A percentile compares a stretch with the other conserved stretches of the same genome.
Evolutionary conservation across 2,113 vertebrate genomes (phyloP).

Genomic region (Promerops cafer): DNA sequence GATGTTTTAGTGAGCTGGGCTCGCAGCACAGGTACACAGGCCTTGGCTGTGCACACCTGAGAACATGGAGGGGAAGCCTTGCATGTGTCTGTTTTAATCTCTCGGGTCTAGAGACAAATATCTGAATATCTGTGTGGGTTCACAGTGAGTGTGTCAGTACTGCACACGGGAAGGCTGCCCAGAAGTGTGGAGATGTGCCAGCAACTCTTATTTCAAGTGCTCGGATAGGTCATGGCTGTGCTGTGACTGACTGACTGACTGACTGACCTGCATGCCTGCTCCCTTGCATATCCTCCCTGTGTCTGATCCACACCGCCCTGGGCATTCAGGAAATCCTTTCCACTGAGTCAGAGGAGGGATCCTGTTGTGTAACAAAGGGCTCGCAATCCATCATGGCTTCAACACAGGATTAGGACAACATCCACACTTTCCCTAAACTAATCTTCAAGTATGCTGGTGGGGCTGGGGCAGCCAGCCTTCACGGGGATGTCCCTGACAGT

Average conservation of each 20-base stretch:
- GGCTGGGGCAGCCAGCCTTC: not conserved
- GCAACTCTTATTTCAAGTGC: not conserved
- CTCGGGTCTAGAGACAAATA: not conserved
- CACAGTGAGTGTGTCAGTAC: accelerated
- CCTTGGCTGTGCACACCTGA: not conserved
- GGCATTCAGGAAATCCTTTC: slow-evolving; percentile 6
- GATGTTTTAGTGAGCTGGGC: not conserved
- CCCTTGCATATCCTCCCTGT: not conserved
- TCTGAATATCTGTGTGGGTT: not conserved
- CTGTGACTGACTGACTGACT: not conserved
- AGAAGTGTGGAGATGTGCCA: not conserved
- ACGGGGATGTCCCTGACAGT: accelerated
- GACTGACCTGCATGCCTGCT: accelerated
- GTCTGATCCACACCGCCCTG: accelerated
- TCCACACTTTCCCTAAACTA: not conserved
- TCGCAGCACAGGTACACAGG: accelerated
- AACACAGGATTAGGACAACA: not conserved
- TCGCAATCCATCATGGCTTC: not conserved
- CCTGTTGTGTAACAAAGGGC: not conserved
- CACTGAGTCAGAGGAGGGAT: not conserved
- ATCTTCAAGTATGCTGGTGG: not conserved
- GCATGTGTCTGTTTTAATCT: not conserved
- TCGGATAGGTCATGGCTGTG: not conserved
- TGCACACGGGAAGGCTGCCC: not conserved
- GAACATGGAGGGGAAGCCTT: accelerated